Evolutionary conservation across 1,140 invertebrate species (phyloP), one percentile per base, ranked within the genome.

Genomic region (Dendrolimus punctatus): DNA sequence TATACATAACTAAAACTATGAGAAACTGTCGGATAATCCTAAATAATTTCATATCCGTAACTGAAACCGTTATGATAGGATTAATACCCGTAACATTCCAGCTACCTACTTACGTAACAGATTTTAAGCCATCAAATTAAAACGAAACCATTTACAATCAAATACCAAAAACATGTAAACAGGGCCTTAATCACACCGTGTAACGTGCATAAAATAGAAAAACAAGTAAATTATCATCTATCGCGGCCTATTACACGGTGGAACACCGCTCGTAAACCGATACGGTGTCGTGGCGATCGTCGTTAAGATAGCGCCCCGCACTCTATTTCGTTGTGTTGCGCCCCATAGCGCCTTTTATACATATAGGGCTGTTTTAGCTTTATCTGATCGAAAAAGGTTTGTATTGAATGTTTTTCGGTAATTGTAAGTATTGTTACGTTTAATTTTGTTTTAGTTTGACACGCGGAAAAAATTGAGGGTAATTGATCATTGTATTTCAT

Each of bases 191-290:
- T 45, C n/a, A 45, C 43, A 10, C 49, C 39, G 10, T 39, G n/a
- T 40, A 40, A 50, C 55, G 50, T 58, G 51, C 56, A 40, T 46
- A 48, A 54, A 42, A 45, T 54, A 43, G 55, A 46, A 52, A 58
- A 55, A 55, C 52, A 39, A 50, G 39, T 40, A 50, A 40, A 50
- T 50, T 50, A 50, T 23, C 49, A 38, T 50, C 42, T 40, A 50
- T 50, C n/a, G n/a, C 49, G n/a, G 41, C 51, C 55, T 60, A 75
- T 75, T 71, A 75, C 66, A 69, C 58, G 71, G 57, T 59, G 65
- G 64, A 64, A 70, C 60, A 54, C 48, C 46, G 49, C 36, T 52
- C 55, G 60, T 63, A 61, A 71, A 64, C 52, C 48, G 40, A 44
- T 51, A 49, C 61, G 50, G 40, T 72, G 66, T 64, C 60, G 41